Conservation (phyloP, 1,140 invertebrate genomes). For the Zaprionus lachaisei region DNA sequence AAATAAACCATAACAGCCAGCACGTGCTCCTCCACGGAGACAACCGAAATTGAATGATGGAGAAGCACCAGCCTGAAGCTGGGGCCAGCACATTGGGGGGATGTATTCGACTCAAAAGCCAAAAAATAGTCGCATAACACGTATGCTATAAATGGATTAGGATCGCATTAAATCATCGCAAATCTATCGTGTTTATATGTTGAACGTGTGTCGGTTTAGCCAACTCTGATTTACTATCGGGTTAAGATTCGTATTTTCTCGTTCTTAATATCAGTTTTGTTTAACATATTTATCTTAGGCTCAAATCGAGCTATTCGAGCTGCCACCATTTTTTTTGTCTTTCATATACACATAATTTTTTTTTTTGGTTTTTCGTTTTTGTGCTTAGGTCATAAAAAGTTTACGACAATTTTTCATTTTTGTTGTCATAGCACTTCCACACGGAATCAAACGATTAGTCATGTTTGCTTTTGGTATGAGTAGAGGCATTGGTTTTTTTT, state of each 20-base stretch:
- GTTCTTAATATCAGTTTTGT: not conserved
- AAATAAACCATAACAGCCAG: slow-evolving; percentile 46
- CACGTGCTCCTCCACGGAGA: slow-evolving; percentile 42
- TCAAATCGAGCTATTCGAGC: slow-evolving; percentile 6
- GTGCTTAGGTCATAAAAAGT: slow-evolving; percentile 39
- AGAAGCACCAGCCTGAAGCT: not conserved
- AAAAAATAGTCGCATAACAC: slow-evolving; percentile 40
- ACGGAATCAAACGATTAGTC: slow-evolving; percentile 66
- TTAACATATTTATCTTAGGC: slow-evolving; percentile 5
- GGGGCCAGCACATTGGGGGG: not conserved
- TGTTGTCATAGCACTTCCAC: slow-evolving; percentile 53
- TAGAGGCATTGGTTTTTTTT: not conserved
- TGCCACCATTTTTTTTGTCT: not conserved
- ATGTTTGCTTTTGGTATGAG: slow-evolving; percentile 19
- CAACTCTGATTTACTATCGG: not conserved
- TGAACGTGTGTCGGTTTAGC: slow-evolving; percentile 1
- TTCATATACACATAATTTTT: not conserved
- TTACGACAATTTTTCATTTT: slow-evolving; percentile 50
- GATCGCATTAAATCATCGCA: slow-evolving; percentile 7
- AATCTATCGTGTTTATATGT: slow-evolving; percentile 13
- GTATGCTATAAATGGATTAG: slow-evolving; percentile 34
- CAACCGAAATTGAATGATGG: slow-evolving; percentile 27
- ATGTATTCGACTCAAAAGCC: not conserved
- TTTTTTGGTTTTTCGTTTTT: slow-evolving; percentile 14
- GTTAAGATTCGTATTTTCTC: not conserved